Evolutionary conservation across 2,797 vertebrate genomes (phyloP), one percentile per base, ranked within the genome.

Genomic region (Falco peregrinus): DNA sequence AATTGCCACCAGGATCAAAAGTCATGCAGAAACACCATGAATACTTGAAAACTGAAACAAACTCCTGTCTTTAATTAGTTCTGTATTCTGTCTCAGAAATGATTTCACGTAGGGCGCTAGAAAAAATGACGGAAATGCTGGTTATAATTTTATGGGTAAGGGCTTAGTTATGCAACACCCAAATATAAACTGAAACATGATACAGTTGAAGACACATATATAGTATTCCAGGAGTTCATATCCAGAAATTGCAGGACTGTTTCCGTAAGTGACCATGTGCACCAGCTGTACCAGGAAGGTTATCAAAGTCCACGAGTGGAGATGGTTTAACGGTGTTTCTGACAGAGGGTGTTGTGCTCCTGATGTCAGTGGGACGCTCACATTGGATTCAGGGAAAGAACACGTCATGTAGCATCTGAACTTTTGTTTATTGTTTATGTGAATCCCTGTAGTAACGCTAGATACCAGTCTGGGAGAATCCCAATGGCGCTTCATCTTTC

Each of bases 181-280:
- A 85, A 77, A 95, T 95, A 97, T 86, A 93, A 97, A 95, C 97
- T 86, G 96, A 81, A 96, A 93, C 26, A 16, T 3, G 86, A 95
- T 85, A 54, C 10, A 4, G 43, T 33, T 56, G 93, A 83, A 81
- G 93, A 53, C 13, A 5, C 83, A 11, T 95, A 84, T 39, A 3
- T 8, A 26, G 83, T 45, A 33, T 95, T 94, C 74, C 89, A 74
- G 48, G 83, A 91, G 84, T 26, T 53, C 60, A 0, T 28, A 17
- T 11, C 70, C 74, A 48, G 10, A 28, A 41, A 80, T 11, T 8
- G 56, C 53, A 10, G 84, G 83, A 16, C 16, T 20, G 50, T 31
- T 95, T 80, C 75, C 4, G 24, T 68, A n/a, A 93, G 80, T 11
- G 77, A 47, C 88, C 91, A 3, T 10, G 54, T 45, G 48, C 53